phyloP scores from a whole-genome alignment of 2,797 vertebrate species.

The Bradypodion pumilum region DNA sequence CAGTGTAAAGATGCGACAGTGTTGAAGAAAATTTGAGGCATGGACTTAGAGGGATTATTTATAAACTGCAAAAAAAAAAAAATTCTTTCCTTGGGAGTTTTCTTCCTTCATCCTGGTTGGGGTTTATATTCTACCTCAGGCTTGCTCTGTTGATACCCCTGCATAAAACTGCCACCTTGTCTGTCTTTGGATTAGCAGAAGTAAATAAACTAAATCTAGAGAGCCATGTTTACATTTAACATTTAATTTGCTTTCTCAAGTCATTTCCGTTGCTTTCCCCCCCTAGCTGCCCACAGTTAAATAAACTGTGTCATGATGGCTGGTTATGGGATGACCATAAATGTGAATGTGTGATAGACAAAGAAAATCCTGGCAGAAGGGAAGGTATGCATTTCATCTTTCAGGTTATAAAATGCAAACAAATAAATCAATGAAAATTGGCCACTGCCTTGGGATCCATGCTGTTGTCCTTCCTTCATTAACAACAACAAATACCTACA shows the following conservation, averaged over 20 bases:
- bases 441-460: not conserved
- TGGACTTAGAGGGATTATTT: no score
- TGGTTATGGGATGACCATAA: constrained; percentile 89
- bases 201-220: not conserved
- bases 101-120: no score
- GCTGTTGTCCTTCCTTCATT: no score
- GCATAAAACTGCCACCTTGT: no score
- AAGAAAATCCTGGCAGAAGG: constrained; percentile 64
- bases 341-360: constrained; percentile 87
- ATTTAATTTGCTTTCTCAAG: not conserved
- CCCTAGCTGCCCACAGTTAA: constrained; percentile 79
- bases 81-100: no score
- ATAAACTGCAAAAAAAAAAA: no score
- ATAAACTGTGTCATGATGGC: constrained; percentile 86
- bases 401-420: not conserved
- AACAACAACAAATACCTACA: no score
- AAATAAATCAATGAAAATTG: not conserved
- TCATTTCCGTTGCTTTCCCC: constrained; percentile 3
- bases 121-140: no score
- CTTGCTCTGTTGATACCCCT: not conserved
- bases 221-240: not conserved
- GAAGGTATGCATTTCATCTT: constrained; percentile 56
- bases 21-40: no score
- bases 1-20: no score
- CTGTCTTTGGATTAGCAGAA: not conserved